Evolutionary conservation across 2,888 invertebrate genomes (phyloP).

Genomic region (Hypercompe scribonia): DNA sequence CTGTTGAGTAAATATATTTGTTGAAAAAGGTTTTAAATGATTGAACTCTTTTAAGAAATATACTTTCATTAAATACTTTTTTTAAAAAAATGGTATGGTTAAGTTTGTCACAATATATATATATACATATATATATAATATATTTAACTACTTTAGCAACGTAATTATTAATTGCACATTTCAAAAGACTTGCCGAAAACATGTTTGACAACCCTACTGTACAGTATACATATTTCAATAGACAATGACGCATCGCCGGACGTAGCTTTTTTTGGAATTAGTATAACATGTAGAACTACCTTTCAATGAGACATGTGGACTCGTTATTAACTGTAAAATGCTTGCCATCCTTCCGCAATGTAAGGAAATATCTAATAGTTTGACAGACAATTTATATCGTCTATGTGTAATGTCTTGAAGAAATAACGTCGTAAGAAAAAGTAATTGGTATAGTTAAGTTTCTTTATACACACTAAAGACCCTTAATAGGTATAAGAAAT

Average conservation of each 20-base stretch:
- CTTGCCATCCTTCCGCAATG: neutral
- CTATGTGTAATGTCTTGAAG: neutral
- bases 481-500: neutral
- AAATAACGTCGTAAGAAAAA: neutral
- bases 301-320: constrained; percentile 15
- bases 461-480: neutral
- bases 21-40: neutral
- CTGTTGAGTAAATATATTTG: too few species aligned
- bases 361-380: neutral
- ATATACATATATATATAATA: too few species aligned
- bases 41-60: too few species aligned
- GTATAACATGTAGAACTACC: constrained; percentile 44
- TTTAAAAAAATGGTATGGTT: too few species aligned
- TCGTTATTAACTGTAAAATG: constrained; percentile 7
- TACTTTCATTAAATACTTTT: too few species aligned
- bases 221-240: constrained; percentile 17
- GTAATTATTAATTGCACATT: neutral
- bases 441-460: neutral
- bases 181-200: neutral
- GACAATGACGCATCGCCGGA: constrained; percentile 55
- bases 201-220: constrained; percentile 18
- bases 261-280: constrained; percentile 61
- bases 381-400: neutral
- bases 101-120: too few species aligned
- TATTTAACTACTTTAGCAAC: neutral